A percentile compares a stretch with the other conserved stretches of the same genome.
Evolutionary conservation across 1,140 invertebrate genomes (phyloP).

Genomic region (Diploscapter pachys): DNA sequence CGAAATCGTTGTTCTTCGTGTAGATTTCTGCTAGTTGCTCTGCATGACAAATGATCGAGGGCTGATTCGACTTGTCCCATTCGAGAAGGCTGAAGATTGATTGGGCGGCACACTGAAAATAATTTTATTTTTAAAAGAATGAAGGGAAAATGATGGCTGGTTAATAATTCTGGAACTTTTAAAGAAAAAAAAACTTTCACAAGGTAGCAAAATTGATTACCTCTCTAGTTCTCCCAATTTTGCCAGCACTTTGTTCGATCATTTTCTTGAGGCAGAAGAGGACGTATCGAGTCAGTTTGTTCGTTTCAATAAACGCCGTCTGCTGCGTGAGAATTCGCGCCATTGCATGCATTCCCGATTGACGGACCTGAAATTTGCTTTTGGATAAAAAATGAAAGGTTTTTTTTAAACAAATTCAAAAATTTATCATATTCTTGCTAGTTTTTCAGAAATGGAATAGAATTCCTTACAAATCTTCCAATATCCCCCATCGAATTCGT

Average conservation of each 20-base stretch:
- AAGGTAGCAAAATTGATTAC: neutral
- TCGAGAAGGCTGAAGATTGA: no score
- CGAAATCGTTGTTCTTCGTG: neutral
- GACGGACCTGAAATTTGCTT: neutral
- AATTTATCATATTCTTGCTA: conserved; percentile 8
- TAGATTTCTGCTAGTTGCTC: neutral
- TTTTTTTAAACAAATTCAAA: neutral
- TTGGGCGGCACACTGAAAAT: no score
- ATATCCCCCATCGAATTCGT: conserved; percentile 24
- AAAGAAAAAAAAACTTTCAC: neutral
- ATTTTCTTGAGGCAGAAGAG: neutral
- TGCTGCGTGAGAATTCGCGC: conserved; percentile 9
- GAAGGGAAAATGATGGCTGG: no score
- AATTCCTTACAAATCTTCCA: conserved; percentile 20
- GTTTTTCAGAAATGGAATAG: conserved; percentile 8
- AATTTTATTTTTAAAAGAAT: no score
- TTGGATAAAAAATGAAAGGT: no score
- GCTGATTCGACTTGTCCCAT: neutral
- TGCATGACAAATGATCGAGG: neutral
- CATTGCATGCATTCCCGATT: conserved; percentile 17
- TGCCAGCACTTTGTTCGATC: conserved; percentile 11
- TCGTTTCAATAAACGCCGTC: neutral
- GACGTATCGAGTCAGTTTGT: neutral
- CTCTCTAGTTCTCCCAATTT: conserved; percentile 11
- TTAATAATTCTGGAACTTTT: neutral